Percentiles rank a stretch among this genome's conserved stretches.
Conservation (phyloP, 2,113 vertebrate genomes). For the Gobiocypris rarus region DNA sequence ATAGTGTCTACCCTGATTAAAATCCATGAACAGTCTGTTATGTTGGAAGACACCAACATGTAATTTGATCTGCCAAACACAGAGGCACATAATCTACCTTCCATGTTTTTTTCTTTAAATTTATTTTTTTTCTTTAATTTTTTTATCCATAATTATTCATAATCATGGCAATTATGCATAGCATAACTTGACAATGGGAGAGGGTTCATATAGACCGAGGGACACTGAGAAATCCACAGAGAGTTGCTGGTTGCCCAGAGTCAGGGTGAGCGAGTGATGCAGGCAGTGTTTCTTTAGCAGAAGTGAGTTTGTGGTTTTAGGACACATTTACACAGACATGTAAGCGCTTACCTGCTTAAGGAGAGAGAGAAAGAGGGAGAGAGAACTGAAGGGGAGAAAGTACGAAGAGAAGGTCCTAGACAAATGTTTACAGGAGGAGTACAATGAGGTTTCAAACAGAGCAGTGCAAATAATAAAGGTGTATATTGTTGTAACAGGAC, state of each 20-base stretch:
- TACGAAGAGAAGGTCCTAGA: background rate
- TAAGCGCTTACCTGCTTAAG: background rate
- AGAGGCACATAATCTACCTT: background rate
- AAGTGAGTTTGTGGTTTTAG: slow-evolving; percentile 30
- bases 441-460: slow-evolving; percentile 13
- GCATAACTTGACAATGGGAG: background rate
- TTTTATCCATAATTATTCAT: too few species aligned
- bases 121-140: too few species aligned
- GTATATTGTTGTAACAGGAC: background rate
- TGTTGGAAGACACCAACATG: background rate
- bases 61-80: background rate
- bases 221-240: slow-evolving; percentile 11
- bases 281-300: background rate
- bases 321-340: slow-evolving; percentile 18
- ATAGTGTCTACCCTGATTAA: background rate
- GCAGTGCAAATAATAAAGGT: background rate
- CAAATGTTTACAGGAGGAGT: slow-evolving; percentile 17
- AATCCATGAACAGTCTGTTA: background rate
- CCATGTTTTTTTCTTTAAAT: background rate
- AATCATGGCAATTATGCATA: too few species aligned
- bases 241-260: background rate
- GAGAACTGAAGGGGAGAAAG: background rate
- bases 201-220: background rate
- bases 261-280: background rate
- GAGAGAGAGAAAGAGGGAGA: background rate